Evolutionary conservation across 1,140 invertebrate genomes (phyloP).

Genomic region (Nymphalis io): DNA sequence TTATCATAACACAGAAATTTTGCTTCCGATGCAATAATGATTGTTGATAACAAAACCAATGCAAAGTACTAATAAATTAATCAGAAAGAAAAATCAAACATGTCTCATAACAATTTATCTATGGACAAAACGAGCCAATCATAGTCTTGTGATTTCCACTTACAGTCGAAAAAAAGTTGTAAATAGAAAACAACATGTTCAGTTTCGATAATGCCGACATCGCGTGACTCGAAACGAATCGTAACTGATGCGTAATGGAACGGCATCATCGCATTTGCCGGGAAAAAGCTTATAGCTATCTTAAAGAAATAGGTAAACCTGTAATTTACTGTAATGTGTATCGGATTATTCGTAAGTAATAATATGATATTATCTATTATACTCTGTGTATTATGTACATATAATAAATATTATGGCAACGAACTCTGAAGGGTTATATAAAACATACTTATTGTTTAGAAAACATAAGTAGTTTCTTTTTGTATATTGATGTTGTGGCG

Average conservation of each 20-base stretch:
- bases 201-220: slow-evolving; percentile 64
- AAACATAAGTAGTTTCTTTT: background rate
- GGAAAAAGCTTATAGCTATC: slow-evolving; percentile 49
- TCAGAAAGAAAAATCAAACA: background rate
- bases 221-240: slow-evolving; percentile 70
- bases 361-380: slow-evolving; percentile 25
- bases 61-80: background rate
- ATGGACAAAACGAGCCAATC: background rate
- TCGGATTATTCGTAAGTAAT: slow-evolving; percentile 54
- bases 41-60: background rate
- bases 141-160: background rate
- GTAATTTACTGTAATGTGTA: slow-evolving; percentile 59
- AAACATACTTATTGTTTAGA: background rate
- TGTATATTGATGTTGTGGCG: no score
- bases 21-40: background rate
- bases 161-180: slow-evolving; percentile 32
- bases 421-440: background rate
- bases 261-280: slow-evolving; percentile 68
- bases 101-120: background rate
- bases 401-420: background rate
- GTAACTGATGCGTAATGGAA: slow-evolving; percentile 62
- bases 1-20: background rate
- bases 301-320: slow-evolving; percentile 32
- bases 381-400: background rate
- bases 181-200: slow-evolving; percentile 51